phyloP scores from a whole-genome alignment of 2,888 invertebrate genomes.

The Chaitophorus viminalis region DNA sequence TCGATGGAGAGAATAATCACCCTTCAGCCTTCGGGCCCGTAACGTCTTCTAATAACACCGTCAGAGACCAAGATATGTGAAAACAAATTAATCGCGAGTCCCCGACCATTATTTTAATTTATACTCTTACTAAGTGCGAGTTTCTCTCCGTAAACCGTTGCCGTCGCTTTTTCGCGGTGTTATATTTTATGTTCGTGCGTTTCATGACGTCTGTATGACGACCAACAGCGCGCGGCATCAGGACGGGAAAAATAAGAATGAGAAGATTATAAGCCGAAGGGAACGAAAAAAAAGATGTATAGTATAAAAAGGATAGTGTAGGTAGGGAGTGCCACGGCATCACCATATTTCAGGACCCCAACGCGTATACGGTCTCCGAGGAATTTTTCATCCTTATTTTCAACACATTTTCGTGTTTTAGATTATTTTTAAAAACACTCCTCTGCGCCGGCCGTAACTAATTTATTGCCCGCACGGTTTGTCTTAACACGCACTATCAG shows the following conservation, averaged over 20 bases:
- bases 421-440: conserved; percentile 55
- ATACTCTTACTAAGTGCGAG: background rate
- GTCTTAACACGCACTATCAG: conserved; percentile 23
- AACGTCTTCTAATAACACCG: conserved; percentile 36
- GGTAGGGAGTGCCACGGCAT: background rate
- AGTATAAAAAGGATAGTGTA: background rate
- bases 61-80: conserved; percentile 38
- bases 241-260: too few species aligned
- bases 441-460: conserved; percentile 10
- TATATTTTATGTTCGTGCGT: conserved; percentile 57
- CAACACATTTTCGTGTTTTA: conserved; percentile 53
- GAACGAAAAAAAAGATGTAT: background rate
- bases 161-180: background rate
- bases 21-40: background rate
- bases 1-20: conserved; percentile 22
- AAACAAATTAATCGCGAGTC: conserved; percentile 55
- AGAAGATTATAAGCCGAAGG: background rate
- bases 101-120: conserved; percentile 38
- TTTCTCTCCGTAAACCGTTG: background rate
- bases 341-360: conserved; percentile 38
- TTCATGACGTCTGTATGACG: conserved; percentile 44
- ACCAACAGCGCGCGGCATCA: background rate
- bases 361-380: conserved; percentile 33
- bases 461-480: conserved; percentile 33
- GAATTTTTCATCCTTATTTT: conserved; percentile 57